These are phyloP conservation scores for Tapirus indicus DNA, from an alignment of 2,797 vertebrate species.

Conservation along the genomic window DNA sequence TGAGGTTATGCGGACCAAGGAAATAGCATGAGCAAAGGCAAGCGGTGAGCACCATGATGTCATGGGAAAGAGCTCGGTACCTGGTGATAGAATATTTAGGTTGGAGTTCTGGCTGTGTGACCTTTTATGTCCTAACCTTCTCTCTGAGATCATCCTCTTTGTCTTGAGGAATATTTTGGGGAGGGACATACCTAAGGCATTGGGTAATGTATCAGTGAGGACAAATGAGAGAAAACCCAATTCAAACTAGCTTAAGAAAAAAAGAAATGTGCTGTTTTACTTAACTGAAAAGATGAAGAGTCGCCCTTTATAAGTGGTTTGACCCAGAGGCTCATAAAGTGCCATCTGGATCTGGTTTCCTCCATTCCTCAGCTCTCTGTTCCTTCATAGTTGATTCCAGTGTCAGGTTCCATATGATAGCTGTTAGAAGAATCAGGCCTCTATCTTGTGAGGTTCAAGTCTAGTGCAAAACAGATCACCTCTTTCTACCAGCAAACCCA, in stretches of 20 bases:
- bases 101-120: not conserved
- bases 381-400: not conserved
- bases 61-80: not conserved
- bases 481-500: not conserved
- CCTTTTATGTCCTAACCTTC: not conserved
- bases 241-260: not conserved
- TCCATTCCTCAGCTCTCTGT: not conserved
- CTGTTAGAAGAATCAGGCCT: not conserved
- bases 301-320: not conserved
- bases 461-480: not conserved
- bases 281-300: not conserved
- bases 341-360: not conserved
- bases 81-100: not conserved
- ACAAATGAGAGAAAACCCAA: conserved; percentile 15
- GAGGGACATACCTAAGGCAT: not conserved
- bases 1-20: not conserved
- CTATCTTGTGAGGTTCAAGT: not conserved
- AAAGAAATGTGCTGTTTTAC: not conserved
- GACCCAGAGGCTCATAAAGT: not conserved
- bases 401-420: not conserved
- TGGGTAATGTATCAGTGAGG: not conserved
- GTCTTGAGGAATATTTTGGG: conserved; percentile 28
- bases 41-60: not conserved
- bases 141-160: not conserved
- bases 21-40: not conserved